Evolutionary conservation across 37 sponge, comb jelly and placozoan species (phyloP).

Genomic region (Corticium candelabrum): DNA sequence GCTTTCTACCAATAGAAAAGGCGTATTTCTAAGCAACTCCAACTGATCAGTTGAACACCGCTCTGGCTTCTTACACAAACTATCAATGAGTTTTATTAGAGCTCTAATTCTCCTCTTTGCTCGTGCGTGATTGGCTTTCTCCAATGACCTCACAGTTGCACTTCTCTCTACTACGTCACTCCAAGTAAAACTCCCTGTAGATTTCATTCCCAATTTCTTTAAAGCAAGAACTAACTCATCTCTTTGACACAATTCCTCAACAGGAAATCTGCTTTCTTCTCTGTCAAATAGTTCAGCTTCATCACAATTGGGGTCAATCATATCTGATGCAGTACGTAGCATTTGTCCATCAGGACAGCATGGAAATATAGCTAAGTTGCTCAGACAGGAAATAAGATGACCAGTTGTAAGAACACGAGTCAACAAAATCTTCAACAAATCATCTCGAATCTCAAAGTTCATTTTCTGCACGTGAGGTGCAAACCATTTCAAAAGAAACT

Average conservation of each 20-base stretch:
- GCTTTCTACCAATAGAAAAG: neutral
- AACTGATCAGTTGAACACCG: neutral
- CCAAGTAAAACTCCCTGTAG: slow-evolving; percentile 8
- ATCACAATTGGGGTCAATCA: slow-evolving; percentile 19
- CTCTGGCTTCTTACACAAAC: neutral
- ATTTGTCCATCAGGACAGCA: slow-evolving; percentile 29
- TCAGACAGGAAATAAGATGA: neutral
- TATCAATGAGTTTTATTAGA: neutral
- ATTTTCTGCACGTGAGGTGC: neutral
- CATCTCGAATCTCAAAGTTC: neutral
- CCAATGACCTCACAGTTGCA: neutral
- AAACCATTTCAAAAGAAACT: neutral
- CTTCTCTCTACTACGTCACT: slow-evolving; percentile 23
- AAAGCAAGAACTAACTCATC: slow-evolving; percentile 11
- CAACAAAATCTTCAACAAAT: neutral
- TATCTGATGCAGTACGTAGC: slow-evolving; percentile 5
- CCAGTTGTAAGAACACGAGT: neutral
- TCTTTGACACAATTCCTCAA: neutral
- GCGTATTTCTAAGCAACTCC: neutral
- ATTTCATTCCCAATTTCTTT: slow-evolving; percentile 22
- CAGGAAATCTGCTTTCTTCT: slow-evolving; percentile 31
- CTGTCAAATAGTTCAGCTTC: slow-evolving; percentile 23
- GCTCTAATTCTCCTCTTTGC: neutral
- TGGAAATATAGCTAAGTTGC: slow-evolving; percentile 23
- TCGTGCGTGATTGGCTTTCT: neutral